Evolutionary conservation across 30 jellyfish, hydroid and myxozoan genomes (phyloP).

Genomic region (Aurelia aurita complex sp. Pacific): DNA sequence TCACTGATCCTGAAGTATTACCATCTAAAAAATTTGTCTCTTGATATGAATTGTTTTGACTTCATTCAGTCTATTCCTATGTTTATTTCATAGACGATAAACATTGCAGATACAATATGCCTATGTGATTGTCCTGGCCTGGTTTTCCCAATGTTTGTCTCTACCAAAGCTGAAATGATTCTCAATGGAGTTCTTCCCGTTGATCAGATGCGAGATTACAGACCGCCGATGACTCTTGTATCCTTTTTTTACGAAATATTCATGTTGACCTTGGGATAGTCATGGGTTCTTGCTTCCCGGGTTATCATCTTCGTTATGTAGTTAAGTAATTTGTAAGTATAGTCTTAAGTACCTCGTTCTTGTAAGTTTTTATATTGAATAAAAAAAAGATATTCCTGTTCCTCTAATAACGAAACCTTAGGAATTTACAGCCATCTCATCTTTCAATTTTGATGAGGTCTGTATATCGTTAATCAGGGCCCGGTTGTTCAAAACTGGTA

Average conservation of each 20-base stretch:
- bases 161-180: constrained; percentile 94
- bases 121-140: constrained; percentile 99
- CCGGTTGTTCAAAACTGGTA: no score
- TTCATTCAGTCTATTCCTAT: no score
- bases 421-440: not conserved
- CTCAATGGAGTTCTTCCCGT: constrained; percentile 92
- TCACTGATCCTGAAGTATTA: no score
- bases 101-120: constrained; percentile 64
- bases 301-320: no score
- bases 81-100: constrained; percentile 65
- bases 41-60: no score
- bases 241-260: constrained; percentile 51
- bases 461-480: not conserved
- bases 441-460: not conserved
- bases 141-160: constrained; percentile 88
- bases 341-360: no score
- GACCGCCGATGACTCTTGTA: constrained; percentile 89
- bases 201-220: constrained; percentile 90
- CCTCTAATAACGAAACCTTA: not conserved
- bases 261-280: no score
- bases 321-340: no score
- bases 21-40: no score
- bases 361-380: no score
- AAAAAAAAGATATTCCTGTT: no score
- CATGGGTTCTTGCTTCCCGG: no score